Percentiles rank a stretch among this genome's conserved stretches.
These are phyloP conservation scores for Danio jaintianensis DNA, from an alignment of 2,797 vertebrate genomes.

Conservation along the genomic window DNA sequence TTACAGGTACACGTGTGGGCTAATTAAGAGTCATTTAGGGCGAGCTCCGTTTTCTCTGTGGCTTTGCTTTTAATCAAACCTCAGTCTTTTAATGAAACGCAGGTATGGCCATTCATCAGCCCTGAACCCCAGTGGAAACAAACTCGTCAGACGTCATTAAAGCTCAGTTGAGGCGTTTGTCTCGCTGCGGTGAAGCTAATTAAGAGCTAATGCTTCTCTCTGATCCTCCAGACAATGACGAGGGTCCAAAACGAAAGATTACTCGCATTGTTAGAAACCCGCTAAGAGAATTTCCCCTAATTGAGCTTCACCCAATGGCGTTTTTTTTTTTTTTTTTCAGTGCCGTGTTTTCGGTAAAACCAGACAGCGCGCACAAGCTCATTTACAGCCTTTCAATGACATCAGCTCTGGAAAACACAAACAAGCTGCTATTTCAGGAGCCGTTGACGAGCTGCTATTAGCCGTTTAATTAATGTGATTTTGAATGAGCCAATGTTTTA, in stretches of 20 bases:
- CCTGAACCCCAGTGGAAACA: not conserved
- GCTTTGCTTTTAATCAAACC: constrained; percentile 47
- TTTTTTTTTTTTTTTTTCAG: not conserved
- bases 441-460: not conserved
- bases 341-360: not conserved
- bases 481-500: not conserved
- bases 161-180: not conserved
- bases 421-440: not conserved
- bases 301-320: constrained; percentile 10
- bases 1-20: not conserved
- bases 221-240: not conserved
- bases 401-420: constrained; percentile 8
- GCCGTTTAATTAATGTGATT: not conserved
- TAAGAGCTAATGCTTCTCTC: constrained; percentile 27
- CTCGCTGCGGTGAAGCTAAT: constrained; percentile 4
- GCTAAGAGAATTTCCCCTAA: not conserved
- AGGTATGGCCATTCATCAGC: constrained; percentile 11
- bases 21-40: constrained; percentile 11
- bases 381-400: not conserved
- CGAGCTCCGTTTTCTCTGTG: not conserved
- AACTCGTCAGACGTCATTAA: constrained; percentile 44
- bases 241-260: constrained; percentile 1
- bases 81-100: constrained; percentile 56
- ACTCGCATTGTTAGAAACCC: not conserved
- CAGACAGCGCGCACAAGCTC: not conserved